Evolutionary conservation across 2,797 vertebrate genomes (phyloP).

Genomic region (Choloepus didactylus): DNA sequence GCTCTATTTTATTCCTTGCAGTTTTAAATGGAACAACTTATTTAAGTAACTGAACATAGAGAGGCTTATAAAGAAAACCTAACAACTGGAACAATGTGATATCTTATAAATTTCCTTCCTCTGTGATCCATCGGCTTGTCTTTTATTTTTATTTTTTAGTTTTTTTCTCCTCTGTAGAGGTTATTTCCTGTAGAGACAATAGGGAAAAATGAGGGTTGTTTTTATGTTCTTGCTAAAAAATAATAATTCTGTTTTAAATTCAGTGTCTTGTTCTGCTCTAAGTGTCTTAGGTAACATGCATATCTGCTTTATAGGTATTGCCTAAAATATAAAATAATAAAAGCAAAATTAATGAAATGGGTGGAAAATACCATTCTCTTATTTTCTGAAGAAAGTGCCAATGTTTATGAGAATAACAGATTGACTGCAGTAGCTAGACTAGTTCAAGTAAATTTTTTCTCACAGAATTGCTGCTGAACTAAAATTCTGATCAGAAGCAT

Average conservation of each 20-base stretch:
- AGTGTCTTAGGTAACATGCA: neutral
- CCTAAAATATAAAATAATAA: neutral
- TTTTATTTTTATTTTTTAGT: slow-evolving; percentile 60
- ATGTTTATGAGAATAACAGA: slow-evolving; percentile 48
- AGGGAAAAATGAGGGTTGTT: neutral
- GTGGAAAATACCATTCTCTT: neutral
- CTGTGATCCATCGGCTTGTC: slow-evolving; percentile 39
- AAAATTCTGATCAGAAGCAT: slow-evolving; percentile 11
- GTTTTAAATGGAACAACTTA: slow-evolving; percentile 72
- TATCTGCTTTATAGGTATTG: neutral
- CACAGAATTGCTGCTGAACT: neutral
- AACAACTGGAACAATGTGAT: slow-evolving; percentile 31
- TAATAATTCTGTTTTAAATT: neutral
- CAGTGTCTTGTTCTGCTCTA: neutral
- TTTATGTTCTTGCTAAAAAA: slow-evolving; percentile 47
- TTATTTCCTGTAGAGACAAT: slow-evolving; percentile 50
- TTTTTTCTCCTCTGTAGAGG: neutral
- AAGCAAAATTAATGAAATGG: slow-evolving; percentile 32
- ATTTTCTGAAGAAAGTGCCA: slow-evolving; percentile 4
- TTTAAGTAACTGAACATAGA: slow-evolving; percentile 70
- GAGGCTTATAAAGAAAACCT: slow-evolving; percentile 50
- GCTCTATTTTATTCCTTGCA: slow-evolving; percentile 58
- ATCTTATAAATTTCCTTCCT: slow-evolving; percentile 30
- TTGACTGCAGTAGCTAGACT: neutral
- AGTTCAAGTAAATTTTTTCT: neutral